Percentiles rank a stretch among this genome's conserved stretches.
These are phyloP conservation scores for Drosophila mayaguana DNA, from an alignment of 2,888 invertebrate genomes.

Conservation along the genomic window DNA sequence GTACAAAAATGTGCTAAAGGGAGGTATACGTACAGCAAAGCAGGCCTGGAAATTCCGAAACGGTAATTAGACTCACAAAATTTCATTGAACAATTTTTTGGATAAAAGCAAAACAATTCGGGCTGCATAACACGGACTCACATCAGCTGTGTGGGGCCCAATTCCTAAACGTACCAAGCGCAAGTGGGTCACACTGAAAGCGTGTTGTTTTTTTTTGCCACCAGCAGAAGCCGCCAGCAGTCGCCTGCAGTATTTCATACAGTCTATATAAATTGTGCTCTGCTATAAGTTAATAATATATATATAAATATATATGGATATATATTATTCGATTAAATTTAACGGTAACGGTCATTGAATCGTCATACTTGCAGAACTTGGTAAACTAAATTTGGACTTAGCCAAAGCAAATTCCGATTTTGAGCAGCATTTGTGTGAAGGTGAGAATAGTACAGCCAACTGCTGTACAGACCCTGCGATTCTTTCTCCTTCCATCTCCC, in stretches of 20 bases:
- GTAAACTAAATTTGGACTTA: conserved; percentile 79
- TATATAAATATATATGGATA: background rate
- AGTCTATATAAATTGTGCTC: conserved; percentile 20
- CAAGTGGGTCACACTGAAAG: conserved; percentile 61
- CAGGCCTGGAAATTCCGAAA: conserved; percentile 82
- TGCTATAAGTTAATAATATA: conserved; percentile 19
- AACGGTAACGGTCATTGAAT: conserved; percentile 25
- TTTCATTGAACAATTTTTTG: conserved; percentile 22
- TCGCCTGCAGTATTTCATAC: conserved; percentile 48
- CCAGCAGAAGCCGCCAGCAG: conserved; percentile 54
- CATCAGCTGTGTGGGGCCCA: conserved; percentile 60
- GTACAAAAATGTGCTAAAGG: conserved; percentile 79
- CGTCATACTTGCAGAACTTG: conserved; percentile 71
- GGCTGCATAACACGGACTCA: conserved; percentile 39
- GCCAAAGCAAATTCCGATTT: conserved; percentile 78
- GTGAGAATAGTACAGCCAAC: conserved; percentile 53
- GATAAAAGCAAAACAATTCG: conserved; percentile 8
- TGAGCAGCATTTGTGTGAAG: conserved; percentile 83
- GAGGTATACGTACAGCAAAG: conserved; percentile 77
- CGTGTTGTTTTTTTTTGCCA: conserved; percentile 58
- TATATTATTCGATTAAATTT: conserved; percentile 27
- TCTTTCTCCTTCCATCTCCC: background rate
- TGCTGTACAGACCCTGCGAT: background rate
- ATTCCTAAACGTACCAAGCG: conserved; percentile 44
- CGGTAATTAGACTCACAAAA: conserved; percentile 62